Conservation (phyloP, 2,113 vertebrate genomes). For the Nyctibius bracteatus region DNA sequence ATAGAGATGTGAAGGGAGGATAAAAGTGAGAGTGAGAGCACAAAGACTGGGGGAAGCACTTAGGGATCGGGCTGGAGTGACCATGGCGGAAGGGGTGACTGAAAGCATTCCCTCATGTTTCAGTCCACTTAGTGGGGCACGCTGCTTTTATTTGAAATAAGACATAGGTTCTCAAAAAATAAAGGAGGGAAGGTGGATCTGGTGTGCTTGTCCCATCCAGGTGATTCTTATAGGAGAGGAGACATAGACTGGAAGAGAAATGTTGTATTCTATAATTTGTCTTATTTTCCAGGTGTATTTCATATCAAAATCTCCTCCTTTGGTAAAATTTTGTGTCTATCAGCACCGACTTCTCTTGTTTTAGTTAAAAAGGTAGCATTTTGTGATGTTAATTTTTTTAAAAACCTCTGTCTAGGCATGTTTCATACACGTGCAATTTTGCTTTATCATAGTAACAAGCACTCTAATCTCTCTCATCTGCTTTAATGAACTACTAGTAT, state of each 20-base stretch:
- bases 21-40: neutral
- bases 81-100: neutral
- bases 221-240: neutral
- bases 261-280: neutral
- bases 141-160: neutral
- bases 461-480: constrained; percentile 43
- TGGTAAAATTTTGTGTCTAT: neutral
- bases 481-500: constrained; percentile 60
- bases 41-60: neutral
- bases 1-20: neutral
- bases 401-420: constrained; percentile 16
- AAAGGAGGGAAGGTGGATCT: fast-evolving
- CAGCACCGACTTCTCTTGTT: neutral
- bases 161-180: neutral
- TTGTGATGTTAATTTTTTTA: neutral
- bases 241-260: neutral
- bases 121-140: neutral
- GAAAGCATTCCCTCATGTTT: neutral
- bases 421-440: constrained; percentile 12
- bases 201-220: neutral
- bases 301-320: neutral
- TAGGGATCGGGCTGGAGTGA: neutral
- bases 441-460: constrained; percentile 46
- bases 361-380: neutral
- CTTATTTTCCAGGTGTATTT: neutral